A percentile compares a stretch with the other conserved stretches of the same genome.
Evolutionary conservation across 2,113 vertebrate genomes (phyloP).

Genomic region (Girardinichthys multiradiatus): DNA sequence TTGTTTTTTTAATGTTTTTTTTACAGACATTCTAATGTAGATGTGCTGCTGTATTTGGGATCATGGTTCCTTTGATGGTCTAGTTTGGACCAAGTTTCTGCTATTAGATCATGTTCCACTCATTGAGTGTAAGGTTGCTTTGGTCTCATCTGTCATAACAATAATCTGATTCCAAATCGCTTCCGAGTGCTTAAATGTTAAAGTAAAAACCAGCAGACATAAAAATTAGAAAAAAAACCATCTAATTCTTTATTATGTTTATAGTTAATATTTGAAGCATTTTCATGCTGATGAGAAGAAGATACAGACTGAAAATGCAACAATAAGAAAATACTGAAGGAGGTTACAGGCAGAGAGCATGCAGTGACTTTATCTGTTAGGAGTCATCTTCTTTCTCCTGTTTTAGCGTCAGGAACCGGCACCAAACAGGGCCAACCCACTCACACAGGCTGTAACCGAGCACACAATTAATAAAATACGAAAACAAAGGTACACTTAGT

Average conservation of each 20-base stretch:
- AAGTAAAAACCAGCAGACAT: constrained; percentile 23
- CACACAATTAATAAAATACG: constrained; percentile 53
- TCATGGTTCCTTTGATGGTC: too few relatives aligned
- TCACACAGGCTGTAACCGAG: constrained; percentile 29
- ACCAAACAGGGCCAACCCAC: constrained; percentile 49
- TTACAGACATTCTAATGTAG: too few relatives aligned
- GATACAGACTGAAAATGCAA: constrained; percentile 64
- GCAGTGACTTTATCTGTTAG: constrained; percentile 59
- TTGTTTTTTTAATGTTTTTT: too few relatives aligned
- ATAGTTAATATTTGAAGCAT: constrained; percentile 70
- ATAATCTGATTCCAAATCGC: neutral
- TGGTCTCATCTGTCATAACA: too few relatives aligned
- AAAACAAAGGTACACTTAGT: constrained; percentile 74
- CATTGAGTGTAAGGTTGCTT: too few relatives aligned
- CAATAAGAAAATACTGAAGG: constrained; percentile 57
- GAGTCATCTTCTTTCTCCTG: constrained; percentile 42
- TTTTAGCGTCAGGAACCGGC: constrained; percentile 31
- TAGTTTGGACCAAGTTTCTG: too few relatives aligned
- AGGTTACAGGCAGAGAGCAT: constrained; percentile 65
- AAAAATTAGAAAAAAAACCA: constrained; percentile 71
- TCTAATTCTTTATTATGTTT: constrained; percentile 80
- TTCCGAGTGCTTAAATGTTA: neutral
- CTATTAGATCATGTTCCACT: too few relatives aligned
- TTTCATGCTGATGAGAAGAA: constrained; percentile 75
- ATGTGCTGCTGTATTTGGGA: too few relatives aligned